Evolutionary conservation across 2,797 vertebrate genomes (phyloP).

Genomic region (Philypnodon macrostomus): DNA sequence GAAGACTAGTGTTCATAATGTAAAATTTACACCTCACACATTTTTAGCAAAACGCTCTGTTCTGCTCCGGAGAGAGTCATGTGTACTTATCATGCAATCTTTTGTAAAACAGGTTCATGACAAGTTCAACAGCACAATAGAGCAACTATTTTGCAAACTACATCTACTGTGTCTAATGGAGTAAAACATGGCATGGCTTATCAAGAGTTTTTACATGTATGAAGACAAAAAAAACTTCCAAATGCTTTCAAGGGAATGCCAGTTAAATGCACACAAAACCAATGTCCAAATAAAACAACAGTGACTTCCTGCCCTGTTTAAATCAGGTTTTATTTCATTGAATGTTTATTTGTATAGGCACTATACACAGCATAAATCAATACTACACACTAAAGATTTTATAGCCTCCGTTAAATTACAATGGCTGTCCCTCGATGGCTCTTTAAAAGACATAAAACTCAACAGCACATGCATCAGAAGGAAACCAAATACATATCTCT

Average conservation of each 20-base stretch:
- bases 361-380: constrained; percentile 10
- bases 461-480: background rate
- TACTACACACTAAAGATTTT: constrained; percentile 2
- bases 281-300: constrained; percentile 1
- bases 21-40: too few species aligned
- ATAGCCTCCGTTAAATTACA: constrained; percentile 10
- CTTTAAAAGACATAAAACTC: constrained; percentile 9
- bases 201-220: too few species aligned
- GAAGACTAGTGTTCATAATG: too few species aligned
- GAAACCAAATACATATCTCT: background rate
- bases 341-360: constrained; percentile 1
- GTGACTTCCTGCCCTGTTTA: background rate
- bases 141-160: too few species aligned
- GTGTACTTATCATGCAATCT: constrained; percentile 3
- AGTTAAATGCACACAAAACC: background rate
- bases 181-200: too few species aligned
- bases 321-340: background rate
- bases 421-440: constrained; percentile 7
- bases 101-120: constrained; percentile 9
- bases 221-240: too few species aligned
- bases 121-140: constrained; percentile 1
- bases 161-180: too few species aligned
- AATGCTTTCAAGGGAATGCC: too few species aligned
- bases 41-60: background rate
- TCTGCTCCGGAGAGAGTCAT: background rate